Conservation (phyloP, 2,888 invertebrate genomes). For the Tipula confusa region DNA sequence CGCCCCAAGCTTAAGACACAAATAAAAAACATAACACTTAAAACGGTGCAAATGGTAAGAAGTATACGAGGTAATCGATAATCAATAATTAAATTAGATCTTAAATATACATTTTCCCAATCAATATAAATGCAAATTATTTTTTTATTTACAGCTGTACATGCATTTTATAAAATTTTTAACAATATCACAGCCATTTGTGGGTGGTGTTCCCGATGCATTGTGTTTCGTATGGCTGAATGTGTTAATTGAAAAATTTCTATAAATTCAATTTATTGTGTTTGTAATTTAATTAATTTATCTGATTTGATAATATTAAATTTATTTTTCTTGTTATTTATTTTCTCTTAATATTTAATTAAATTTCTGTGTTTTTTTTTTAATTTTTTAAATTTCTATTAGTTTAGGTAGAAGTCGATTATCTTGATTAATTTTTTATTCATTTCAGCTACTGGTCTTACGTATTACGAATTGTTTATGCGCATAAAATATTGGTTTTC, state of each 20-base stretch:
- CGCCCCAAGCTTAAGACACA: no score
- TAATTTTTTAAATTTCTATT: not conserved
- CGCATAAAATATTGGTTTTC: not conserved
- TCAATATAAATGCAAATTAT: conserved; percentile 3
- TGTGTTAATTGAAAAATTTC: not conserved
- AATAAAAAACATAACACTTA: no score
- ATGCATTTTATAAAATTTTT: not conserved
- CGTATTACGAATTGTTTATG: not conserved
- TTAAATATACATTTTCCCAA: not conserved
- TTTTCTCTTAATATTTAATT: not conserved
- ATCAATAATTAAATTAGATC: not conserved
- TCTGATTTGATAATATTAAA: not conserved
- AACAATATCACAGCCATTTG: not conserved
- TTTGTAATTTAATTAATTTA: conserved; percentile 21
- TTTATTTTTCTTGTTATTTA: not conserved
- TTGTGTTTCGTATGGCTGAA: no score
- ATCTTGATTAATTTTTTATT: not conserved
- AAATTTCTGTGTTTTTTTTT: not conserved
- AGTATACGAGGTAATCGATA: not conserved
- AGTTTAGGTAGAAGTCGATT: not conserved
- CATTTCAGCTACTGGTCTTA: not conserved
- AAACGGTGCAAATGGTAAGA: no score
- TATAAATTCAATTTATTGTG: not conserved
- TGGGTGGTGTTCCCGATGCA: no score
- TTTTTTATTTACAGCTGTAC: not conserved